Evolutionary conservation across 2,888 invertebrate species (phyloP).

Genomic region (Invenusta paracnida): DNA sequence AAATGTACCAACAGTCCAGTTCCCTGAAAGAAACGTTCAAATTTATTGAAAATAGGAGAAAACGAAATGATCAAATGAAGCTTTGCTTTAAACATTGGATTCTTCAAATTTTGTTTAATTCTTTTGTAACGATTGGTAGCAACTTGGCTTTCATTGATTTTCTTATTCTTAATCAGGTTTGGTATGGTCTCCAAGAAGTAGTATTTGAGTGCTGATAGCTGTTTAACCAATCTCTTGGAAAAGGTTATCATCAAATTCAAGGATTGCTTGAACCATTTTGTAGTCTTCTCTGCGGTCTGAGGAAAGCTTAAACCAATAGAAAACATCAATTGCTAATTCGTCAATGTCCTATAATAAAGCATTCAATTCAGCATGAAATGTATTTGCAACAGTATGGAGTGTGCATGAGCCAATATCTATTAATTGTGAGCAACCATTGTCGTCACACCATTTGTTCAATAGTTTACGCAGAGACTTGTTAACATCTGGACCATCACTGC

Average conservation of each 20-base stretch:
- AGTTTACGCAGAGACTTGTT: constrained; percentile 46
- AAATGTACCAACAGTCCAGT: background rate
- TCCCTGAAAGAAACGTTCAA: constrained; percentile 9
- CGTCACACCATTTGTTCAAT: constrained; percentile 30
- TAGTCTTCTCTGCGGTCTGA: constrained; percentile 47
- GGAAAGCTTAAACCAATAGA: constrained; percentile 46
- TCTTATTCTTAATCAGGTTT: background rate
- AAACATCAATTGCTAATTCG: constrained; percentile 46
- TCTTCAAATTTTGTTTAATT: constrained; percentile 16
- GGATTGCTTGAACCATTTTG: constrained; percentile 26
- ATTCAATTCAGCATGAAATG: constrained; percentile 45
- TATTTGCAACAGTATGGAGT: constrained; percentile 46
- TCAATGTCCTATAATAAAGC: constrained; percentile 45
- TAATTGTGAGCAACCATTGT: constrained; percentile 41
- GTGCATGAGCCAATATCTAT: constrained; percentile 45
- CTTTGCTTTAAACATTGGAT: constrained; percentile 17
- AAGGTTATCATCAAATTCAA: constrained; percentile 40
- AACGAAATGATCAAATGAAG: constrained; percentile 13
- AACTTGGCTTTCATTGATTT: background rate
- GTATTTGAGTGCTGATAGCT: constrained; percentile 17
- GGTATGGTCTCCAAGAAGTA: background rate
- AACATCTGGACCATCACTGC: constrained; percentile 47
- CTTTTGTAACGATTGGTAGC: background rate
- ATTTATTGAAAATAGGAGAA: constrained; percentile 23
- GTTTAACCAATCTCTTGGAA: constrained; percentile 35